phyloP scores from a whole-genome alignment of 2,888 invertebrate genomes.

The Cryptocheilus praepositus region DNA sequence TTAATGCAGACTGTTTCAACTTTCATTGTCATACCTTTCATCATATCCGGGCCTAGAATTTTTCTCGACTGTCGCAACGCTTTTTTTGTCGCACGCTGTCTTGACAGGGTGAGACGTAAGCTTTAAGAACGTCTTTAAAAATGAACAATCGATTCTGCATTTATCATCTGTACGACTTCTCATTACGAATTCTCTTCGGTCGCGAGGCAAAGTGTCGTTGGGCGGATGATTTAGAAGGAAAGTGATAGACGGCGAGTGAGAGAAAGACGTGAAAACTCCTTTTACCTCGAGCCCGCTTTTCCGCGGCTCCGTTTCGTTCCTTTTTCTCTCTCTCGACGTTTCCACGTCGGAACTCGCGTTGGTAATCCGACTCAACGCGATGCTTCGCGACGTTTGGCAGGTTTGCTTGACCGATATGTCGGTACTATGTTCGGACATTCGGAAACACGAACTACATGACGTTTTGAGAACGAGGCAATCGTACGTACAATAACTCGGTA shows the following conservation, averaged over 20 bases:
- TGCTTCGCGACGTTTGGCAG: slow-evolving; percentile 25
- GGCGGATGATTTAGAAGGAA: neutral
- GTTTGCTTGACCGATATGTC: slow-evolving; percentile 29
- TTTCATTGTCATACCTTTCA: too few relatives aligned
- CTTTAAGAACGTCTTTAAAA: neutral
- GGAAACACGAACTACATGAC: slow-evolving; percentile 16
- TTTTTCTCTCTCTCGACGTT: slow-evolving; percentile 8
- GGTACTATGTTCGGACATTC: slow-evolving; percentile 22
- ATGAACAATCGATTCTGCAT: slow-evolving; percentile 1
- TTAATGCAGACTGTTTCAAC: too few relatives aligned
- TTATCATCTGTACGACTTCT: slow-evolving; percentile 7
- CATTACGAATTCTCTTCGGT: slow-evolving; percentile 16
- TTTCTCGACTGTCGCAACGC: too few relatives aligned
- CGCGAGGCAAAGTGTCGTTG: neutral
- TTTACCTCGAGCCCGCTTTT: neutral
- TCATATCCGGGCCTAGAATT: too few relatives aligned
- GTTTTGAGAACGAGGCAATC: neutral
- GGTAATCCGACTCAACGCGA: slow-evolving; percentile 29
- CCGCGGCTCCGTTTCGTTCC: neutral
- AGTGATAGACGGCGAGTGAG: too few relatives aligned
- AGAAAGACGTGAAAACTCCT: neutral
- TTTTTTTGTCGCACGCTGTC: too few relatives aligned
- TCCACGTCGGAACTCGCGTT: slow-evolving; percentile 22
- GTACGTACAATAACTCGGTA: too few relatives aligned
- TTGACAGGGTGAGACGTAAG: too few relatives aligned